Evolutionary conservation across 1,140 invertebrate genomes (phyloP).

Genomic region (Samia ricini): DNA sequence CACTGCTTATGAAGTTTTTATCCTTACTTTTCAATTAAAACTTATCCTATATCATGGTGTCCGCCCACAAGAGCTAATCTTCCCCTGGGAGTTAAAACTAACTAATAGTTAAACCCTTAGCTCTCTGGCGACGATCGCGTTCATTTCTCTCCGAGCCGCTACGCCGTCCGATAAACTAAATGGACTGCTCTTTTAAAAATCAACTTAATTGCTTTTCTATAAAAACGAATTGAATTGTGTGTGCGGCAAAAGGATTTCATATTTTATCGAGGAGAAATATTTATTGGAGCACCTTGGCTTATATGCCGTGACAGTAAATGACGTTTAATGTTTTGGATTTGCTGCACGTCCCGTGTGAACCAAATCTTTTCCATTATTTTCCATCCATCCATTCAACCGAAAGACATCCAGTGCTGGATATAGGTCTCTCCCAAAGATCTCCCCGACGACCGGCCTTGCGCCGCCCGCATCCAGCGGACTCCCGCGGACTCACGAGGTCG

Average conservation of each 20-base stretch:
- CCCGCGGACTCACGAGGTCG: too few relatives aligned
- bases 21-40: slow-evolving; percentile 8
- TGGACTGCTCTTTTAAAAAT: slow-evolving; percentile 16
- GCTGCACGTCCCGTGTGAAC: too few relatives aligned
- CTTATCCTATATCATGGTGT: slow-evolving; percentile 7
- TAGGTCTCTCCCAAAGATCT: too few relatives aligned
- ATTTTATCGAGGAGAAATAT: too few relatives aligned
- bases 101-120: slow-evolving; percentile 17
- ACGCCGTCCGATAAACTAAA: slow-evolving; percentile 21
- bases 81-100: slow-evolving; percentile 16
- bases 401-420: too few relatives aligned
- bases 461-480: too few relatives aligned
- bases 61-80: neutral
- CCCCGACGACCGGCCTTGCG: too few relatives aligned
- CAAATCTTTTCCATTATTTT: too few relatives aligned
- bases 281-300: too few relatives aligned
- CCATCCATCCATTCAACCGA: too few relatives aligned
- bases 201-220: slow-evolving; percentile 21
- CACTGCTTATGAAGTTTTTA: neutral
- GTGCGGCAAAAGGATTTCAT: neutral
- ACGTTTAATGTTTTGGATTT: too few relatives aligned
- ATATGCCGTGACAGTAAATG: too few relatives aligned
- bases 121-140: slow-evolving; percentile 11
- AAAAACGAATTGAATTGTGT: slow-evolving; percentile 6
- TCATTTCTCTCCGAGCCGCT: slow-evolving; percentile 13